Evolutionary conservation across 2,797 vertebrate species (phyloP), one percentile per base, ranked within the genome.

Genomic region (Anguilla pacifica): DNA sequence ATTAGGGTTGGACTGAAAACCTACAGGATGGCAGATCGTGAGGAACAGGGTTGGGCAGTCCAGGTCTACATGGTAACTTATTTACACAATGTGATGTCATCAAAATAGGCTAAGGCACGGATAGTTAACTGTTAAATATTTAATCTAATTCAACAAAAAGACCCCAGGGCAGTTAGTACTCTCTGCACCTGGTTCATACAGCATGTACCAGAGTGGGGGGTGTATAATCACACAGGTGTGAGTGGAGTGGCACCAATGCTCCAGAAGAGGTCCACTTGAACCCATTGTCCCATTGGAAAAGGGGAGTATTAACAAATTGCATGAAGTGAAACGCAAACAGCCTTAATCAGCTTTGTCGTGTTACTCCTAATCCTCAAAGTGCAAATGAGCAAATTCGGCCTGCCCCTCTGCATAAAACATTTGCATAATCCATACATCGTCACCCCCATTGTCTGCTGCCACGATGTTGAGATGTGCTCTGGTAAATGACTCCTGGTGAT

Each of bases 351-450:
- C 89, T 89, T 92, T 88, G 89, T 72, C 82, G 22, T 49, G 83
- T 88, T 92, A 91, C 91, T 92, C 91, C 85, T 85, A 92, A 92
- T 83, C 89, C 79, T 51, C 22, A 10, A 67, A 59, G 53, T 61
- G 17, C 83, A 85, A 85, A 57, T 39, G 55, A 85, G 35, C 59
- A 31, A 1, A 17, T 81, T 81, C 51, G 39, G 22, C 79, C 46
- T 19, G 43, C 46, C 79, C 25, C 46, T 49, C 4, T 4, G 6
- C 46, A 35, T 51, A 25, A 51, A n/a, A 31, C 87, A 95, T 96
- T 95, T 95, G 89, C 95, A 96, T 95, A 96, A 95, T 96, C 94
- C 93, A 92, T 83, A 87, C 91, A 93, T 94, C 93, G 92, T 93
- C 87, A 92, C 89, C 83, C 83, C 89, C 89, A 94, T 95, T 96